These are phyloP conservation scores for Peromyscus polionotus DNA, from an alignment of 2,113 vertebrate genomes.

Conservation along the genomic window DNA sequence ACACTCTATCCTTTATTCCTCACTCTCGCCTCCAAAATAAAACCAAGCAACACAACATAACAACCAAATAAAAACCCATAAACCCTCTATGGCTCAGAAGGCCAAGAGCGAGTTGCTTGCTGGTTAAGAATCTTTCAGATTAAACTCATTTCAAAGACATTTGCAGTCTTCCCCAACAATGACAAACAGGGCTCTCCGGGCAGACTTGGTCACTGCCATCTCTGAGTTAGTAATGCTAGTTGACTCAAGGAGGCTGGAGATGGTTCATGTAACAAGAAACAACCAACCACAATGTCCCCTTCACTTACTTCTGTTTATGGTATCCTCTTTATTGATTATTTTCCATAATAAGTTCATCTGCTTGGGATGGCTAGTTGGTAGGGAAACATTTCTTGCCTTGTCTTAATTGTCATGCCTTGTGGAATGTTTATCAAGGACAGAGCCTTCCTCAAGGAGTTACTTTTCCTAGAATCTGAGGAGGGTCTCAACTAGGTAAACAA, in stretches of 20 bases:
- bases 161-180: constrained; percentile 73
- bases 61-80: neutral
- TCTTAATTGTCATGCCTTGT: constrained; percentile 58
- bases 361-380: constrained; percentile 16
- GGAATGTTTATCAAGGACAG: constrained; percentile 64
- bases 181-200: constrained; percentile 35
- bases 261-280: constrained; percentile 15
- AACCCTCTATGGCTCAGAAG: constrained; percentile 25
- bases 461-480: constrained; percentile 49
- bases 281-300: neutral
- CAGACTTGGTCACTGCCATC: neutral
- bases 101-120: constrained; percentile 50
- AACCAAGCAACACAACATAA: neutral
- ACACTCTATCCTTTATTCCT: neutral
- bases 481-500: constrained; percentile 54
- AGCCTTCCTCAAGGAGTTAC: constrained; percentile 56
- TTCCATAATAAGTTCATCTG: constrained; percentile 31
- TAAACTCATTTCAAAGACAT: constrained; percentile 67
- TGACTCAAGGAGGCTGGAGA: constrained; percentile 44
- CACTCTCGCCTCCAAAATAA: neutral
- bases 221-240: constrained; percentile 64
- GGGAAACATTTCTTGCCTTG: constrained; percentile 44
- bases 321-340: constrained; percentile 35
- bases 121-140: constrained; percentile 66
- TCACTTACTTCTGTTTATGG: constrained; percentile 45